These are phyloP conservation scores for Macaria notata DNA, from an alignment of 2,888 invertebrate species.

Conservation along the genomic window DNA sequence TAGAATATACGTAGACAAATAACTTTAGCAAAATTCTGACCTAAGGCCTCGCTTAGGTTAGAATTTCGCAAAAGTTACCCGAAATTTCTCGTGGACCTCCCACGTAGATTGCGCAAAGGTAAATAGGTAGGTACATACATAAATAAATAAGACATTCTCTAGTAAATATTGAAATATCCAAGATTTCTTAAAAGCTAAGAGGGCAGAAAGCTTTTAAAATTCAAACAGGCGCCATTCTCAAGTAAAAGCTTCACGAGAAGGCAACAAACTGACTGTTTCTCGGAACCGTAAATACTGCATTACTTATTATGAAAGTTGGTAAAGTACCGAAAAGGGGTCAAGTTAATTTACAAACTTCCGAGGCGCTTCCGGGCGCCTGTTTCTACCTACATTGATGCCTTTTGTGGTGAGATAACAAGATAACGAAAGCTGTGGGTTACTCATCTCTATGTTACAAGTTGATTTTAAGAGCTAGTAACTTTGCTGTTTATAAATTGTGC, in stretches of 20 bases:
- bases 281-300: slow-evolving; percentile 8
- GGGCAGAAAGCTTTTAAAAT: slow-evolving; percentile 15
- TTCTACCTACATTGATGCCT: neutral
- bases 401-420: neutral
- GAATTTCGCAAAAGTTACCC: too few species aligned
- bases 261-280: slow-evolving; percentile 13
- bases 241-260: slow-evolving; percentile 10
- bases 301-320: slow-evolving; percentile 15
- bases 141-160: too few species aligned
- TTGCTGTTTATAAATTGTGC: too few species aligned
- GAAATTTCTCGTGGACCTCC: too few species aligned
- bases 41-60: too few species aligned
- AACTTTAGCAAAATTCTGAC: too few species aligned
- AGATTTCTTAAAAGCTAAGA: neutral
- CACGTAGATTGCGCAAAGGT: too few species aligned
- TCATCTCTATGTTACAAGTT: too few species aligned
- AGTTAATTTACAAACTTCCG: slow-evolving; percentile 15
- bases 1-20: too few species aligned
- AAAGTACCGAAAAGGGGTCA: slow-evolving; percentile 13
- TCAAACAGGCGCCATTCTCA: slow-evolving; percentile 19
- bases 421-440: neutral
- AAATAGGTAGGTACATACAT: too few species aligned
- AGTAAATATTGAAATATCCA: too few species aligned
- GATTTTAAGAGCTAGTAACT: too few species aligned
- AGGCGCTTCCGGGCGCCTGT: slow-evolving; percentile 1